Conservation (phyloP, 2,113 vertebrate genomes). For the Petaurus breviceps region DNA sequence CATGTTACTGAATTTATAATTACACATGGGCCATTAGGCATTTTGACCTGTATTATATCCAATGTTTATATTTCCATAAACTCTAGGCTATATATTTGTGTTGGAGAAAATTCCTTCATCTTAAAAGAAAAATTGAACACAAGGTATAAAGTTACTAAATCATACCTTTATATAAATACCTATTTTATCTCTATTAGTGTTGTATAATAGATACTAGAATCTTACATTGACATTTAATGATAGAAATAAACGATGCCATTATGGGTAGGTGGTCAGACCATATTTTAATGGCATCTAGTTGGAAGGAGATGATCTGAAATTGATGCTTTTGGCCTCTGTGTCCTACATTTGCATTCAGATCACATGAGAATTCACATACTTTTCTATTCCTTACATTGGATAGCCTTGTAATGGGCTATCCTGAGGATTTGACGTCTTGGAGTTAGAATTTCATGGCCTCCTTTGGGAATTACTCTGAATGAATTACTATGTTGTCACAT, state of each 20-base stretch:
- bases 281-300: constrained; percentile 42
- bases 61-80: background rate
- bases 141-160: background rate
- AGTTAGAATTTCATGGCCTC: background rate
- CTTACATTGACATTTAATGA: constrained; percentile 35
- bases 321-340: constrained; percentile 33
- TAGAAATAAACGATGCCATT: constrained; percentile 39
- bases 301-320: constrained; percentile 37
- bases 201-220: background rate
- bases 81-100: constrained; percentile 14
- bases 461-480: background rate
- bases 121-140: constrained; percentile 30
- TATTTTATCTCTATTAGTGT: background rate
- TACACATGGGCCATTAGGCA: background rate
- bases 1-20: background rate
- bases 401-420: background rate
- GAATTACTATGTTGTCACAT: background rate
- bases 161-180: background rate
- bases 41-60: constrained; percentile 3
- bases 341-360: constrained; percentile 59
- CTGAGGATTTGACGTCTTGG: background rate
- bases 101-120: constrained; percentile 24
- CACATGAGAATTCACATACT: constrained; percentile 17
- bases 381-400: constrained; percentile 38
- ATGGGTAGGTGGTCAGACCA: background rate